Conservation (phyloP, 2,797 vertebrate genomes). For the Rhodeus uyekii region DNA sequence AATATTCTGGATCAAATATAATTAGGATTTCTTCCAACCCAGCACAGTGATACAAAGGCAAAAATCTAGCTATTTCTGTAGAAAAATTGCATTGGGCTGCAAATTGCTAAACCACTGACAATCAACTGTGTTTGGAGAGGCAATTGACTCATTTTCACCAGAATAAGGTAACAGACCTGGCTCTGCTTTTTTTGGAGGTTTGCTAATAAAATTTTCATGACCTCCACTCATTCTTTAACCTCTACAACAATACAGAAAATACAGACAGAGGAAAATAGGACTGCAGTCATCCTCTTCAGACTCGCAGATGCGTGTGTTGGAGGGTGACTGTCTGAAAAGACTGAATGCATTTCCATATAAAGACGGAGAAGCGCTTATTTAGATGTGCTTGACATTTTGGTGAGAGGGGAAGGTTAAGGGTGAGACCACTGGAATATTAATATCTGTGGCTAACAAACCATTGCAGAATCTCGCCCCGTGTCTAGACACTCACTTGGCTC, state of each 20-base stretch:
- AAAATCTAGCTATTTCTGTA: conserved; percentile 9
- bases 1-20: neutral
- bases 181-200: conserved; percentile 51
- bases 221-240: conserved; percentile 39
- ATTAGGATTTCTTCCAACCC: neutral
- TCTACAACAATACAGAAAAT: conserved; percentile 45
- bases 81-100: conserved; percentile 55
- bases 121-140: conserved; percentile 38
- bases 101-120: conserved; percentile 65
- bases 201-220: conserved; percentile 68
- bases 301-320: conserved; percentile 37
- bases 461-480: conserved; percentile 42
- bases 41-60: neutral
- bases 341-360: conserved; percentile 76
- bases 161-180: conserved; percentile 20
- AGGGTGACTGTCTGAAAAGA: conserved; percentile 58
- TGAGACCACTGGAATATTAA: conserved; percentile 60
- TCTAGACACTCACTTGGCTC: conserved; percentile 59
- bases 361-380: conserved; percentile 64
- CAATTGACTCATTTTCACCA: conserved; percentile 66
- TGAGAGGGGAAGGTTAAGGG: conserved; percentile 62
- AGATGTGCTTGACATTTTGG: conserved; percentile 77
- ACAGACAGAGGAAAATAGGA: conserved; percentile 9
- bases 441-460: conserved; percentile 68
- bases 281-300: conserved; percentile 51